Percentiles rank a stretch among this genome's conserved stretches.
These are phyloP conservation scores for Orbicella faveolata DNA, from an alignment of 64 coral and sea anemone species.

Conservation along the genomic window DNA sequence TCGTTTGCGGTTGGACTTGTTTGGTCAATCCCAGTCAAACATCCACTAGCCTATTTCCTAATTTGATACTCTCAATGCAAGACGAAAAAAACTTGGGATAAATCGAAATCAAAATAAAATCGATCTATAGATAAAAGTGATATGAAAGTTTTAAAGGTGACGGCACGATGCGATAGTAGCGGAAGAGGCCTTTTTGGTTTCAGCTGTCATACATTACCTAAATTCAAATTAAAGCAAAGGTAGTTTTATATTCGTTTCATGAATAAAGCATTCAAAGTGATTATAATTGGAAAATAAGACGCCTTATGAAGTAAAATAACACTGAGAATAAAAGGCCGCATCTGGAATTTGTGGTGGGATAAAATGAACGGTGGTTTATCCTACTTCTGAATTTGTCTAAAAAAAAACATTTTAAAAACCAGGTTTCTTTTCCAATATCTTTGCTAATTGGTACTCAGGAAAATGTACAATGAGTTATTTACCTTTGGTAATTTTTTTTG, in stretches of 20 bases:
- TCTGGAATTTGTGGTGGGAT: neutral
- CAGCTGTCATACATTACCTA: neutral
- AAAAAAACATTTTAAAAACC: neutral
- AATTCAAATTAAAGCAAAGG: neutral
- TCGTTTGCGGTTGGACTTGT: no score
- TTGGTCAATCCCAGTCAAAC: no score
- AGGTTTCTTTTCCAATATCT: neutral
- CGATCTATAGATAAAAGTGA: no score
- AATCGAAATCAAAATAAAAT: no score
- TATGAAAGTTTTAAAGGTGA: no score
- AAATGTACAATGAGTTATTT: neutral
- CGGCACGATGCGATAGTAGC: neutral
- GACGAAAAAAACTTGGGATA: no score
- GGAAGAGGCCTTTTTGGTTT: neutral
- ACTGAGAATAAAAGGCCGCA: neutral
- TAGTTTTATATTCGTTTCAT: neutral
- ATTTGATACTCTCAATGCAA: no score
- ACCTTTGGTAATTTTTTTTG: neutral
- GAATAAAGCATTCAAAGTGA: neutral
- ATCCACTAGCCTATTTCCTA: no score
- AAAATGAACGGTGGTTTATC: no score
- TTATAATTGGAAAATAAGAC: constrained; percentile 21
- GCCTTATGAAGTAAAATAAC: neutral
- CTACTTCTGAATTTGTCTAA: no score
- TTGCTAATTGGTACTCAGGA: neutral